phyloP scores from a whole-genome alignment of 2,888 invertebrate species.

The Conops quadrifasciatus region DNA sequence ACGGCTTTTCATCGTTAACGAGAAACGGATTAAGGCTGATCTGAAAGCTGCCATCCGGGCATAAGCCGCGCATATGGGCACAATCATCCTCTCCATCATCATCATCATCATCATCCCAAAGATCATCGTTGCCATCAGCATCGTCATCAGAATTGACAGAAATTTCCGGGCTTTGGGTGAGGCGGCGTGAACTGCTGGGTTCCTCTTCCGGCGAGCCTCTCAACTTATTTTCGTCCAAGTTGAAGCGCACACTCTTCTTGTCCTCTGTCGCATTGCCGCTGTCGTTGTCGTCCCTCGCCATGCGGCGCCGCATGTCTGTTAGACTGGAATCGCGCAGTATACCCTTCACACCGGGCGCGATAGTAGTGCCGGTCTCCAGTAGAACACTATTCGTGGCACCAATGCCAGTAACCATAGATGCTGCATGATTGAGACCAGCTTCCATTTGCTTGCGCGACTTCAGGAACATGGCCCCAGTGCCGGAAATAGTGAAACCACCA shows the following conservation, averaged over 20 bases:
- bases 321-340: constrained; percentile 72
- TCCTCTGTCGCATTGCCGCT: constrained; percentile 67
- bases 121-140: constrained; percentile 55
- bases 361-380: constrained; percentile 42
- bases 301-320: constrained; percentile 59
- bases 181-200: constrained; percentile 50
- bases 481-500: constrained; percentile 67
- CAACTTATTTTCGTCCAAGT: constrained; percentile 62
- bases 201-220: constrained; percentile 56
- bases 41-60: constrained; percentile 46
- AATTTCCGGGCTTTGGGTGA: constrained; percentile 56
- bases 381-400: constrained; percentile 40
- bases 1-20: constrained; percentile 61
- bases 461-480: constrained; percentile 72
- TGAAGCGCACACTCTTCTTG: constrained; percentile 78
- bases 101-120: constrained; percentile 51
- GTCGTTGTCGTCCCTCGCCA: constrained; percentile 49
- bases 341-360: constrained; percentile 66
- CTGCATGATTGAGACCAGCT: constrained; percentile 45
- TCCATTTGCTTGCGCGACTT: constrained; percentile 66
- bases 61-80: constrained; percentile 41
- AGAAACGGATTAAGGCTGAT: constrained; percentile 54
- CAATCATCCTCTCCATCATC: constrained; percentile 41
- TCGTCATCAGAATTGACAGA: constrained; percentile 56
- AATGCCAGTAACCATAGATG: constrained; percentile 14